A percentile compares a stretch with the other conserved stretches of the same genome.
Evolutionary conservation across 2,888 invertebrate species (phyloP).

Genomic region (Auanema sp.): DNA sequence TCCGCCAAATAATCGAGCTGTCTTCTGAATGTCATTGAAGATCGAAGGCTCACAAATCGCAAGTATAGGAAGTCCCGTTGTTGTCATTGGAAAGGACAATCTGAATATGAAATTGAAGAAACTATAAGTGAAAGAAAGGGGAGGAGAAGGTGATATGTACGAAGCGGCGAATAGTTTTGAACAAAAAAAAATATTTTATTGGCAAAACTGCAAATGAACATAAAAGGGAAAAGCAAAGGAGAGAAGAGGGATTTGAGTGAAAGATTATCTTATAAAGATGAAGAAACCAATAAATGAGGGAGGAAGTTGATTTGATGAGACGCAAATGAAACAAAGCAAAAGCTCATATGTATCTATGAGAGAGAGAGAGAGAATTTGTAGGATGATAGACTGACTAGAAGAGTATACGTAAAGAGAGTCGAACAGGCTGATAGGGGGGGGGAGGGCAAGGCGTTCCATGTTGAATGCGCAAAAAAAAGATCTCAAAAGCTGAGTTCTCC

Average conservation of each 20-base stretch:
- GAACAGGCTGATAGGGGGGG: no score
- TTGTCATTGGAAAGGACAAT: conserved; percentile 2
- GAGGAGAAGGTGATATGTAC: conserved; percentile 4
- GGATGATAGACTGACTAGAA: no score
- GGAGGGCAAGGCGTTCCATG: no score
- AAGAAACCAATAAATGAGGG: conserved; percentile 3
- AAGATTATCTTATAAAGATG: background rate
- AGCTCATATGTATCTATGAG: no score
- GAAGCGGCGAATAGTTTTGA: conserved; percentile 9
- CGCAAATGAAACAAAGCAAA: no score
- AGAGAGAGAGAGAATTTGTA: no score
- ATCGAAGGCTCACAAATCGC: conserved; percentile 33
- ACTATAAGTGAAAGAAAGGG: background rate
- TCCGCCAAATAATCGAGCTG: conserved; percentile 37
- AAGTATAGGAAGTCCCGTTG: no score
- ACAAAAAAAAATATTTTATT: background rate
- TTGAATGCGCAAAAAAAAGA: no score
- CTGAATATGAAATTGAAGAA: no score
- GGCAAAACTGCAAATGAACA: conserved; percentile 3
- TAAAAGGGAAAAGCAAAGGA: conserved; percentile 10
- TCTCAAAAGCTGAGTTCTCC: no score
- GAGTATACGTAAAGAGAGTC: no score
- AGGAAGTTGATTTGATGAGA: background rate
- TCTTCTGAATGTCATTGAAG: conserved; percentile 67
- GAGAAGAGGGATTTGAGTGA: background rate